phyloP scores from a whole-genome alignment of 2,888 invertebrate genomes.

The Podotricha telesiphe region DNA sequence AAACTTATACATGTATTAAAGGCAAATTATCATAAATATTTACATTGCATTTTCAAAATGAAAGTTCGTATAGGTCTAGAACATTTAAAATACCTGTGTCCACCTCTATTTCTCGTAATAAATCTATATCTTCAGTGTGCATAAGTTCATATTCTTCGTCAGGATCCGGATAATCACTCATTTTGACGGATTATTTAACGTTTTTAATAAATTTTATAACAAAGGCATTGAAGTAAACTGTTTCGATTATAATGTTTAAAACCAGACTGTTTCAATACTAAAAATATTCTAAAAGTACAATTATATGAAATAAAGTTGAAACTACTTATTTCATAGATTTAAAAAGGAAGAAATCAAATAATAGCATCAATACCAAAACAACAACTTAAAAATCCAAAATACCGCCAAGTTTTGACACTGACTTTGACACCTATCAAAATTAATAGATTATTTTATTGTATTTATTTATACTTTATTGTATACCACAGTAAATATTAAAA shows the following conservation, averaged over 20 bases:
- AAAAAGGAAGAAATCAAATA: neutral
- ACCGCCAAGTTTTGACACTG: constrained; percentile 19
- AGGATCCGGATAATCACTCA: constrained; percentile 83
- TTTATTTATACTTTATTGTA: too few relatives aligned
- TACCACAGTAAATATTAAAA: too few relatives aligned
- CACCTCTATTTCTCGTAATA: constrained; percentile 81
- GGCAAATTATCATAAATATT: too few relatives aligned
- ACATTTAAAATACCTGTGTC: constrained; percentile 47
- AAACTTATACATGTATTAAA: too few relatives aligned
- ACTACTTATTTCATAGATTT: neutral
- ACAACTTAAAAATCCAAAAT: constrained; percentile 9
- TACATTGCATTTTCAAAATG: neutral
- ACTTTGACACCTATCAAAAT: constrained; percentile 8
- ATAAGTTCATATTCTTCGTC: constrained; percentile 88
- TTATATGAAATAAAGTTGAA: neutral
- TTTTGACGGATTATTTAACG: constrained; percentile 49
- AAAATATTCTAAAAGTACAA: neutral
- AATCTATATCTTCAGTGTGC: constrained; percentile 88
- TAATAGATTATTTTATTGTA: neutral
- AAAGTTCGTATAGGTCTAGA: too few relatives aligned
- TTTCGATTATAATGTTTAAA: neutral
- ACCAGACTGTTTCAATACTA: neutral
- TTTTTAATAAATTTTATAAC: neutral
- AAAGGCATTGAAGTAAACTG: neutral
- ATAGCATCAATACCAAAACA: constrained; percentile 8